Percentiles rank a stretch among this genome's conserved stretches.
Conservation (phyloP, 2,797 vertebrate species). For the Mormyrus proboscirostris region DNA sequence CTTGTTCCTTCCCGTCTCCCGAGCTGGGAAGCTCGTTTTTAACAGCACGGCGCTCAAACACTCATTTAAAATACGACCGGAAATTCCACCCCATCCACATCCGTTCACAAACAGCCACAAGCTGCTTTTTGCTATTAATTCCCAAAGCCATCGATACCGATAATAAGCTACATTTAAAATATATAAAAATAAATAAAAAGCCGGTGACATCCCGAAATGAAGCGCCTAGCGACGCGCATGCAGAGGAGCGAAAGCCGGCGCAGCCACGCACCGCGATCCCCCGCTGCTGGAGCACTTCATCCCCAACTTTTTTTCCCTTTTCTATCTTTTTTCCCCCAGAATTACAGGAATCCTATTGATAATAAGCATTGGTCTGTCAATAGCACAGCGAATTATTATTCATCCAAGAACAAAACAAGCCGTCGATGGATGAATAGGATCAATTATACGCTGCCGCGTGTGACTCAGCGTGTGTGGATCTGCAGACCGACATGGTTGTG, state of each 20-base stretch:
- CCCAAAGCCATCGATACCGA: neutral
- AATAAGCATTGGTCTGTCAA: neutral
- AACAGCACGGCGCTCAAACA: neutral
- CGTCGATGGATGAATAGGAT: constrained; percentile 13
- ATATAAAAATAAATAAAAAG: neutral
- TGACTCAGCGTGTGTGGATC: neutral
- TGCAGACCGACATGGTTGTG: neutral
- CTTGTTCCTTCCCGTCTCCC: neutral
- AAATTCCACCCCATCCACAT: neutral
- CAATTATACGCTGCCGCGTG: neutral
- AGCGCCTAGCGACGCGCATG: neutral
- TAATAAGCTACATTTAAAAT: neutral
- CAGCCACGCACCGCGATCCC: constrained; percentile 41
- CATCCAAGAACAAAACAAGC: neutral
- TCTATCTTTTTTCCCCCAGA: constrained; percentile 50
- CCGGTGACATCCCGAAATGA: neutral
- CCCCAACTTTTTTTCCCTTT: constrained; percentile 26
- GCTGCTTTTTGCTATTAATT: neutral
- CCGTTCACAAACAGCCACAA: neutral
- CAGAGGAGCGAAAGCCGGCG: neutral
- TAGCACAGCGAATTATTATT: constrained; percentile 16
- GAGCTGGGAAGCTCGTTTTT: neutral
- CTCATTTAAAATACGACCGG: neutral
- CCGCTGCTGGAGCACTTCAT: constrained; percentile 45
- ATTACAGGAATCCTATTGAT: constrained; percentile 24